Base-by-base conservation (phyloP, 2,888 invertebrate genomes). In the Coecobrya sp. region DNA sequence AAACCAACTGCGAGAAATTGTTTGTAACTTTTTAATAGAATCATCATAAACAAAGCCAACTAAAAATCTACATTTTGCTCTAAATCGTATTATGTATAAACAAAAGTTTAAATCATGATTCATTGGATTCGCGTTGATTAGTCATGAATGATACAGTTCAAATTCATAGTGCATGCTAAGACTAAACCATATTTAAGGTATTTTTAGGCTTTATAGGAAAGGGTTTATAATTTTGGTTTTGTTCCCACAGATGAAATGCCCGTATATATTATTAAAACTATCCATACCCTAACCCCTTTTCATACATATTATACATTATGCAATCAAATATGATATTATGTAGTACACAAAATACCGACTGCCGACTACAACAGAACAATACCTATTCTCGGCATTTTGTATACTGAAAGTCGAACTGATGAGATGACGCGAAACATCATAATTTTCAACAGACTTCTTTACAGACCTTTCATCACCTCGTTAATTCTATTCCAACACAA, bases 391-490 rank as follows among this genome's bases (percentile, higher is more conserved):
- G 16, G 59, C 4, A 82, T 36, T 82, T 82, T 36, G 36, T 19
- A 22, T 30, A 5, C 36, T 30, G n/a, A 22, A 62, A 82, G 62
- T 62, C 36, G 36, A 62, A 42, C 27, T 1, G 49, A 55, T 55
- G 62, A 82, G n/a, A 62, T 59, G 89, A 55, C 55, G 62, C 62
- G 85, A 76, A 90, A 90, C 68, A 85, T 89, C 89, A 89, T 89
- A 73, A 89, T 89, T 62, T 89, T 55, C 55, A 89, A 76, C 73
- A 73, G 62, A 52, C 70, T 81, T 68, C 68, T 55, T 10, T 36
- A 30, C 68, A 82, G 82, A 85, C 73, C 84, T 90, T 90, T 90
- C 89, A 90, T 90, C 89, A 90, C 89, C 59, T 90, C 62, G 89
- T 90, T 90, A 90, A 90, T 76, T 85, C 76, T 82, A 79, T 76